Evolutionary conservation across 2,797 vertebrate species (phyloP).

Genomic region (Scyliorhinus canicula): DNA sequence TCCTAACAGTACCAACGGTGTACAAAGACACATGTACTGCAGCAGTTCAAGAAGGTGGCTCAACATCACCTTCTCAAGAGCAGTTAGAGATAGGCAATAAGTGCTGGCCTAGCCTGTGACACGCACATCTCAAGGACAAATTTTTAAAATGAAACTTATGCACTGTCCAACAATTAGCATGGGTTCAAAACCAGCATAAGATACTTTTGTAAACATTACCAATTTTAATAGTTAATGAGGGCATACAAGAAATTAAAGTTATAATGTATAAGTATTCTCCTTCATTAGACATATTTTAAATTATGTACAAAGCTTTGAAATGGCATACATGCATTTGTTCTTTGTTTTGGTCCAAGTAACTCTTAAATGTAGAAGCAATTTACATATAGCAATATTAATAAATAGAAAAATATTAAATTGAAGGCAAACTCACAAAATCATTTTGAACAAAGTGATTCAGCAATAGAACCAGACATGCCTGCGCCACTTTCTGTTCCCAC

Average conservation of each 20-base stretch:
- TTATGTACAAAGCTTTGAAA: background rate
- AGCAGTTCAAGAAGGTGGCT: too few relatives aligned
- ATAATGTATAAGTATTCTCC: background rate
- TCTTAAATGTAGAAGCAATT: background rate
- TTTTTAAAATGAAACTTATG: too few relatives aligned
- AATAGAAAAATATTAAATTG: background rate
- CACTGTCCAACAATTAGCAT: background rate
- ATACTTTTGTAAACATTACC: background rate
- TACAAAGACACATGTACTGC: too few relatives aligned
- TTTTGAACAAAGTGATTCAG: constrained; percentile 42
- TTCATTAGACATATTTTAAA: background rate
- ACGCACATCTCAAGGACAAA: too few relatives aligned
- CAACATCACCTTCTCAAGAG: too few relatives aligned
- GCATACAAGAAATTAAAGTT: background rate
- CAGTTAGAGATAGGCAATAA: too few relatives aligned
- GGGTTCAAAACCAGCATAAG: background rate
- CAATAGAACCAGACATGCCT: constrained; percentile 36
- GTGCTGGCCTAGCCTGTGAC: too few relatives aligned
- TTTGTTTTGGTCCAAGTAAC: background rate
- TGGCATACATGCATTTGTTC: background rate
- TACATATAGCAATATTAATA: background rate
- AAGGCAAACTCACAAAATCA: background rate
- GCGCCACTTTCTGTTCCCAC: constrained; percentile 41
- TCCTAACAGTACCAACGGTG: too few relatives aligned
- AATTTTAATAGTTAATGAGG: background rate